Percentiles rank a stretch among this genome's conserved stretches.
These are phyloP conservation scores for Amphipoea lucens DNA, from an alignment of 2,888 invertebrate species.

Conservation along the genomic window DNA sequence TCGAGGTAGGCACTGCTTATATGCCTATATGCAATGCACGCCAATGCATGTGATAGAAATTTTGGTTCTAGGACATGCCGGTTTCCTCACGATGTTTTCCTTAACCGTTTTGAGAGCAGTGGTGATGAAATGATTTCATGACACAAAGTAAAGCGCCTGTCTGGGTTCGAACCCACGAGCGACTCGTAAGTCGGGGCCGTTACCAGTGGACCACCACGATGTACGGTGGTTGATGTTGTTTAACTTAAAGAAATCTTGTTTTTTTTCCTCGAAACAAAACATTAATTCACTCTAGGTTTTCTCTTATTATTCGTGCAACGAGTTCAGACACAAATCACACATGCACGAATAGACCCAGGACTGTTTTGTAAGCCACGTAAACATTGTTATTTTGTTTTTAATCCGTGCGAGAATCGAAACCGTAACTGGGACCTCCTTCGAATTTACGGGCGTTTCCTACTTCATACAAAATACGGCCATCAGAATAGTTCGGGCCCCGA, in stretches of 20 bases:
- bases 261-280: neutral
- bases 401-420: neutral
- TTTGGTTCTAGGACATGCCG: neutral
- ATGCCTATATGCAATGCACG: no score
- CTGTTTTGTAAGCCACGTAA: neutral
- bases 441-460: no score
- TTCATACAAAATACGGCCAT: no score
- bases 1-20: no score
- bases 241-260: no score
- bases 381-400: constrained; percentile 2
- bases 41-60: neutral
- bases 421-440: neutral
- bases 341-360: constrained; percentile 11
- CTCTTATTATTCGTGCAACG: neutral
- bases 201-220: no score
- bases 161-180: neutral
- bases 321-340: constrained; percentile 28
- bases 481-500: no score
- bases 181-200: neutral
- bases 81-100: neutral
- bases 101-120: neutral
- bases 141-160: neutral
- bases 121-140: neutral
- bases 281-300: neutral
- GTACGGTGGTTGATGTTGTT: no score